Conservation (phyloP, 2,113 vertebrate genomes). For the Labrus mixtus region DNA sequence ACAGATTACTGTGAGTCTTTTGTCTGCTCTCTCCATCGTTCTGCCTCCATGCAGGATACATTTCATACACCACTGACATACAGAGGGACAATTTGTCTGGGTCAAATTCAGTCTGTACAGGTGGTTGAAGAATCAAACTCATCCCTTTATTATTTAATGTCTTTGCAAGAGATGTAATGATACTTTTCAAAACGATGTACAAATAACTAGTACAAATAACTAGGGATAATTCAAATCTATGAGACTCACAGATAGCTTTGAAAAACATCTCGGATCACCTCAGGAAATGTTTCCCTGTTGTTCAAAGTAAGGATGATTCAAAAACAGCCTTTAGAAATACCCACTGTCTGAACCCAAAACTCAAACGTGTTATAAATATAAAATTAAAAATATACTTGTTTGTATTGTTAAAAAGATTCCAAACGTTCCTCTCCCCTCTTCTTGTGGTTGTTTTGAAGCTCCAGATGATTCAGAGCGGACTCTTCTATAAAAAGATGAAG, state of each 20-base stretch:
- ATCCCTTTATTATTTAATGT: not conserved
- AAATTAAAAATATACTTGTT: not conserved
- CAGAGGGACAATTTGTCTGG: conserved; percentile 47
- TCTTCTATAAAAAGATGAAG: conserved; percentile 44
- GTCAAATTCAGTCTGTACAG: conserved; percentile 54
- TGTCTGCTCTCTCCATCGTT: conserved; percentile 64
- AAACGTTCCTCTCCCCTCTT: not conserved
- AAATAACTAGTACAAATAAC: too few species aligned
- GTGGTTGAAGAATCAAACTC: conserved; percentile 37
- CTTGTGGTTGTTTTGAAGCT: not conserved
- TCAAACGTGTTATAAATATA: too few species aligned
- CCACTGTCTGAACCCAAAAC: not conserved
- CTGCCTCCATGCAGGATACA: conserved; percentile 42
- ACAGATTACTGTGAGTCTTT: conserved; percentile 71
- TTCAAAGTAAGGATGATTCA: not conserved
- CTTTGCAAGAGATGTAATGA: too few species aligned
- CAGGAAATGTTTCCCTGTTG: not conserved
- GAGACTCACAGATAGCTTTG: too few species aligned
- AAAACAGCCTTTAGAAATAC: not conserved
- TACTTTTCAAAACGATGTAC: too few species aligned
- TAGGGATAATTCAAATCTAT: too few species aligned
- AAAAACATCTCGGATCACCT: too few species aligned
- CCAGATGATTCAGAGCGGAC: not conserved
- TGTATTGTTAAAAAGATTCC: not conserved
- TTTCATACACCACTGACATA: conserved; percentile 66